Base-by-base conservation (phyloP, 2,113 vertebrate genomes). In the Saccopteryx bilineata region DNA sequence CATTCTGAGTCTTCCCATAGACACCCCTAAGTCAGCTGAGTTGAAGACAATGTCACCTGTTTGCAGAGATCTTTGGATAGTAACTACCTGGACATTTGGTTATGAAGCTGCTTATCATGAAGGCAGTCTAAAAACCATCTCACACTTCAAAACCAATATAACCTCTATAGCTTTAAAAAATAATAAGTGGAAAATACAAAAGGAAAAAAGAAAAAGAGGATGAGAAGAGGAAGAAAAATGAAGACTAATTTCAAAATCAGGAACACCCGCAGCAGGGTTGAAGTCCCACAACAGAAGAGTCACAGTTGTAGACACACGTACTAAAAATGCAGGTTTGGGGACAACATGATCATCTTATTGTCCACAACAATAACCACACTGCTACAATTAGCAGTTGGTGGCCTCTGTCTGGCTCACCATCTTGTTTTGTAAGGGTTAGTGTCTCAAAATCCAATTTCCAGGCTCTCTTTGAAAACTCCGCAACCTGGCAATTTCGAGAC, bases 161-260 rank as follows among this genome's bases (percentile, higher is more conserved):
- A 78, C 83, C 87, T 97, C 63, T 4, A 24, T 75, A 46, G 39
- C 24, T 88, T 83, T 58, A 71, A 96, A 91, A 76, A 31, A 89
- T 94, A 98, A 96, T 90, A 94, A 87, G 97, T 50, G 87, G 92
- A 96, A 80, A 85, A n/a, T 52, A 87, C 7, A 94, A 26, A n/a
- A 17, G 9, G 7, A 33, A 39, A 81, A 80, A 93, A 50, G 5
- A 66, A 74, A 33, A 39, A 81, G 82, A 93, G 54, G 5, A 66
- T 76, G 56, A 92, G 79, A 93, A 93, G 71, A 90, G 66, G 65
- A 94, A 88, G 66, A 95, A 95, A 81, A 97, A 82, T 58, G 54
- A 97, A 95, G 75, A 83, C 76, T 48, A 82, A 94, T 84, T 95
- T 92, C 93, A 79, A 84, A 93, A 94, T 89, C 93, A 85, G 61